Conservation (phyloP, 2,888 invertebrate genomes). For the Matsumyia berberina region DNA sequence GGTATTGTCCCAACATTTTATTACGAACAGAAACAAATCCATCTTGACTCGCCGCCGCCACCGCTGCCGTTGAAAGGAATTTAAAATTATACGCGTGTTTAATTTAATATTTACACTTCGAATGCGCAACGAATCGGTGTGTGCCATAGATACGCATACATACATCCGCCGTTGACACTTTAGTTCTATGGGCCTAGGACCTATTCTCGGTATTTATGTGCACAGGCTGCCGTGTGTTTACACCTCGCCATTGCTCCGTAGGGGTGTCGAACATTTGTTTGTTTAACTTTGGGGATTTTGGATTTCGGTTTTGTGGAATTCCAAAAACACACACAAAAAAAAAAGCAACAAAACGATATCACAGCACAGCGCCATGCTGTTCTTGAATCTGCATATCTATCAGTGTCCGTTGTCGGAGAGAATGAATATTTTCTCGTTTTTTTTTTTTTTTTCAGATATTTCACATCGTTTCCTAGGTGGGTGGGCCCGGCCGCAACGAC, state of each 20-base stretch:
- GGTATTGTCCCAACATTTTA: slow-evolving; percentile 27
- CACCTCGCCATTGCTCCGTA: slow-evolving; percentile 26
- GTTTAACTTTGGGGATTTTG: slow-evolving; percentile 71
- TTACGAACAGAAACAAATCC: slow-evolving; percentile 21
- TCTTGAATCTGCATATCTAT: slow-evolving; percentile 16
- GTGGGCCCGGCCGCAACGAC: slow-evolving; percentile 39
- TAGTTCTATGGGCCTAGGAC: slow-evolving; percentile 5
- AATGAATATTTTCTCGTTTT: slow-evolving; percentile 59
- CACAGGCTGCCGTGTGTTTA: slow-evolving; percentile 45
- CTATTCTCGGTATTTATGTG: slow-evolving; percentile 49
- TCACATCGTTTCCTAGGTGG: slow-evolving; percentile 37
- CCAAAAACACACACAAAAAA: slow-evolving; percentile 6
- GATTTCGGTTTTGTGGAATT: slow-evolving; percentile 62
- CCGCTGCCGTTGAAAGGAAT: background rate
- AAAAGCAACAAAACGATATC: slow-evolving; percentile 35
- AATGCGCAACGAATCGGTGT: slow-evolving; percentile 35
- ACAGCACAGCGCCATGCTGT: slow-evolving; percentile 18
- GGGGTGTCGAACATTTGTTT: slow-evolving; percentile 65
- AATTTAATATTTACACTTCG: slow-evolving; percentile 55
- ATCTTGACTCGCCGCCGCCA: slow-evolving; percentile 16
- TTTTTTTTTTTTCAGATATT: slow-evolving; percentile 24
- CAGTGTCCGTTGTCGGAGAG: slow-evolving; percentile 32
- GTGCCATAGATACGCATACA: background rate
- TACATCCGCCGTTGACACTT: slow-evolving; percentile 46
- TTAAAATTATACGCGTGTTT: slow-evolving; percentile 35